Evolutionary conservation across 2,888 invertebrate species (phyloP), one percentile per base, ranked within the genome.

Genomic region (Macaria notata): DNA sequence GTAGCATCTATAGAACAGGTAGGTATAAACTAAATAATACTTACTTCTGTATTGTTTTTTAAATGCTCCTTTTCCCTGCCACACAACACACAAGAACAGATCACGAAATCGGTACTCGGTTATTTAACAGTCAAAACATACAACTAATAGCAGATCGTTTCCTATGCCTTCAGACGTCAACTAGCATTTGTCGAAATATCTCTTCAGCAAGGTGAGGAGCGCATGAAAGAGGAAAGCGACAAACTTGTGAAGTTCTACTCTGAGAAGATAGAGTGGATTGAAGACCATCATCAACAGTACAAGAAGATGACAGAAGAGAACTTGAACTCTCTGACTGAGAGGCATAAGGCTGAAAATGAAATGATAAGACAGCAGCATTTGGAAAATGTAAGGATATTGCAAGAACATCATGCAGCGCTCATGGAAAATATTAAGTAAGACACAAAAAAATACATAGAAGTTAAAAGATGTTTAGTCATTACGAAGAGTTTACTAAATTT

Each of bases 221-320:
- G 94, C 65, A 86, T 94, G 79, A 93, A 92, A 73, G 90, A 90
- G 31, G 94, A 94, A 78, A 88, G 92, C 59, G 92, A 92, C 4
- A 88, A 88, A 63, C 59, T 93, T 3, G 81, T 86, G 0, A 88
- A 86, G 64, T 88, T 86, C 63, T 92, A 92, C 61, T 81, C 88
- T 3, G 92, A 92, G 64, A 93, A 93, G 74, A 83, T 93, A 41
- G 76, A 77, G 47, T 86, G 89, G 81, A 69, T 93, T 29, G 91
- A 93, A 61, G 92, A 93, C 52, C 92, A 93, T 64, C 92, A 93
- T 60, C 76, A 80, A 9, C 65, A 87, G 41, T 87, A 86, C 59
- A 87, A 92, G 56, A 92, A 90, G 52, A 84, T 93, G 66, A 79
- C 92, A 4, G 92, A 93, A 75, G 91, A 90, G 0, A 93, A 92